Evolutionary conservation across 1,140 invertebrate species (phyloP).

Genomic region (Pantala flavescens): DNA sequence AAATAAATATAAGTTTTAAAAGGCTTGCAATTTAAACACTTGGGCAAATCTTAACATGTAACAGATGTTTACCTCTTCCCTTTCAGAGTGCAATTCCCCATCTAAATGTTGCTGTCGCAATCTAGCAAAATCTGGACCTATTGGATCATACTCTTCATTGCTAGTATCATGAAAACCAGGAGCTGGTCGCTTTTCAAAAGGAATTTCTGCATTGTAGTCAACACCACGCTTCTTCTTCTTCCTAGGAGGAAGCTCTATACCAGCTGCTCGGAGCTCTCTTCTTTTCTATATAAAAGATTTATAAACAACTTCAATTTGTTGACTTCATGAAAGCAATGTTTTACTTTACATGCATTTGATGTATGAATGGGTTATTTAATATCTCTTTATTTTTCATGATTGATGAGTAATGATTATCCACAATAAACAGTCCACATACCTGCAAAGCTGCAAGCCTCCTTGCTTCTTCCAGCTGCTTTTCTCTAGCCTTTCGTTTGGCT

Average conservation of each 20-base stretch:
- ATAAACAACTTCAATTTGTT: no score
- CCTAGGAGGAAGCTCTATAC: slow-evolving; percentile 69
- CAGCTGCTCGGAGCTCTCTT: slow-evolving; percentile 90
- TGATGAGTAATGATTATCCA: no score
- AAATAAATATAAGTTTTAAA: slow-evolving; percentile 23
- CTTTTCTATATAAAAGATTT: slow-evolving; percentile 55
- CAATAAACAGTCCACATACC: slow-evolving; percentile 33
- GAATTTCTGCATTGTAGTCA: slow-evolving; percentile 96
- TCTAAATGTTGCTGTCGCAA: slow-evolving; percentile 88
- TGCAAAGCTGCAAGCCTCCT: slow-evolving; percentile 89
- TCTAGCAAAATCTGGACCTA: slow-evolving; percentile 78
- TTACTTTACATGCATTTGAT: no score
- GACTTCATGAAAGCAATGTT: no score
- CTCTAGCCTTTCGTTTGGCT: slow-evolving; percentile 95
- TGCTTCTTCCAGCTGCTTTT: slow-evolving; percentile 98
- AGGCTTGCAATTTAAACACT: not conserved
- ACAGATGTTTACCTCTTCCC: slow-evolving; percentile 57
- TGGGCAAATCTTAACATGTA: not conserved
- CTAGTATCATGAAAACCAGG: slow-evolving; percentile 90
- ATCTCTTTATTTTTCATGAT: no score
- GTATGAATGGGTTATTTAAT: no score
- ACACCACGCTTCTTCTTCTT: slow-evolving; percentile 76
- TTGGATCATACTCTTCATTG: slow-evolving; percentile 75
- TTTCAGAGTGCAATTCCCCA: slow-evolving; percentile 78
- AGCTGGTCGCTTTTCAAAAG: slow-evolving; percentile 90